Percentiles rank a stretch among this genome's conserved stretches.
Evolutionary conservation across 2,797 vertebrate species (phyloP).

Genomic region (Neomorphus geoffroyi): DNA sequence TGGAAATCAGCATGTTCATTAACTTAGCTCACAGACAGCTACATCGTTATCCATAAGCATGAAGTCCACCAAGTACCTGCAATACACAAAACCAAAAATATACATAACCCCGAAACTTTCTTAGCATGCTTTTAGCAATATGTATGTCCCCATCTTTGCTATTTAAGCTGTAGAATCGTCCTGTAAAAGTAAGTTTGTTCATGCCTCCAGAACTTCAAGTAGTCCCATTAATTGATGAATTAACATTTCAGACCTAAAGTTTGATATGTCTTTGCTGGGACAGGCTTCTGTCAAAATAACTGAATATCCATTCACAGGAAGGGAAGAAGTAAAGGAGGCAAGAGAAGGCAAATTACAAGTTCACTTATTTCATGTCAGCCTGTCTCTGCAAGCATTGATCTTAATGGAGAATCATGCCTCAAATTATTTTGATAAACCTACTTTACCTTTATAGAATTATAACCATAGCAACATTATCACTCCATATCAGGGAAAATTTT

Average conservation of each 20-base stretch:
- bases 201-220: neutral
- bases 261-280: neutral
- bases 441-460: constrained; percentile 70
- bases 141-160: neutral
- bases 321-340: neutral
- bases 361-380: constrained; percentile 51
- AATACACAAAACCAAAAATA: neutral
- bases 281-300: neutral
- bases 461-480: constrained; percentile 68
- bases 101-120: neutral
- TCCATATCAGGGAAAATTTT: constrained; percentile 56
- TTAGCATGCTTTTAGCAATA: neutral
- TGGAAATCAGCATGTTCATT: neutral
- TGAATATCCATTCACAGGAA: constrained; percentile 5
- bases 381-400: constrained; percentile 43
- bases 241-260: constrained; percentile 33
- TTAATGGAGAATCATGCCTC: constrained; percentile 62
- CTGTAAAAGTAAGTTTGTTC: neutral
- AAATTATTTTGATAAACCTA: constrained; percentile 75
- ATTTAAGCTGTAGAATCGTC: neutral
- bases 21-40: neutral
- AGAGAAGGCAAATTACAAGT: constrained; percentile 48
- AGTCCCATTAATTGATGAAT: neutral
- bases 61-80: neutral
- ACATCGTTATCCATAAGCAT: fast-evolving